phyloP scores from a whole-genome alignment of 2,113 vertebrate genomes.

The Rana temporaria region DNA sequence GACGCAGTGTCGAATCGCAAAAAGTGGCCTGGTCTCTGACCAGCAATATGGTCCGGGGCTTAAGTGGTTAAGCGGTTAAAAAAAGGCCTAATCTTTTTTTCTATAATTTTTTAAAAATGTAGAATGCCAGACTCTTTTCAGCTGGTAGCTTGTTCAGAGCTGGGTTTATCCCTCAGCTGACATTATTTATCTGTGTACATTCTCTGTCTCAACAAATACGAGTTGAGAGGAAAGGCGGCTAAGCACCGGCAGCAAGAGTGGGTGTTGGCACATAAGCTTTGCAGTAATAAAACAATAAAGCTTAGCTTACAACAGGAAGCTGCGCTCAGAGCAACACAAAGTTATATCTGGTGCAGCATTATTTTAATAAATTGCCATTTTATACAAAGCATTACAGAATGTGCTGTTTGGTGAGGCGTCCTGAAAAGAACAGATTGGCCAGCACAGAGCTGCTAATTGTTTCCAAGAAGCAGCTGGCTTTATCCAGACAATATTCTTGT shows the following conservation, averaged over 20 bases:
- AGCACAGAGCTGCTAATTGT: conserved; percentile 51
- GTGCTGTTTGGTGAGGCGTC: conserved; percentile 51
- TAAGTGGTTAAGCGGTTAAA: too few relatives aligned
- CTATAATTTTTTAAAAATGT: too few relatives aligned
- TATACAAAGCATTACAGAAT: conserved; percentile 48
- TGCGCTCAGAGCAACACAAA: conserved; percentile 20
- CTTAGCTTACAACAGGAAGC: conserved; percentile 27
- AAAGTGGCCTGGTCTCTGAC: too few relatives aligned
- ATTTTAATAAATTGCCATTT: conserved; percentile 37
- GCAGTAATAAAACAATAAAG: conserved; percentile 50
- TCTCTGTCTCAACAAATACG: conserved; percentile 18
- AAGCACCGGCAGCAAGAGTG: conserved; percentile 15
- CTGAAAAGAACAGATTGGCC: conserved; percentile 53
- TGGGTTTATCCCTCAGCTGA: too few relatives aligned
- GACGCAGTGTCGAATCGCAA: too few relatives aligned
- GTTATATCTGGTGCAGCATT: conserved; percentile 6
- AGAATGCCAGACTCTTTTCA: too few relatives aligned
- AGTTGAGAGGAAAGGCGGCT: conserved; percentile 7
- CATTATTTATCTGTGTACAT: conserved; percentile 18
- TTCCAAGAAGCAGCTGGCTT: conserved; percentile 55
- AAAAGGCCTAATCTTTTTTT: too few relatives aligned
- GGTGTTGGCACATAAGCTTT: conserved; percentile 46
- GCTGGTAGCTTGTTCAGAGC: too few relatives aligned
- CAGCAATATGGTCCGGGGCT: too few relatives aligned
- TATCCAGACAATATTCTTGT: conserved; percentile 53